Evolutionary conservation across 2,888 invertebrate genomes (phyloP).

Genomic region (Elmis aenea): DNA sequence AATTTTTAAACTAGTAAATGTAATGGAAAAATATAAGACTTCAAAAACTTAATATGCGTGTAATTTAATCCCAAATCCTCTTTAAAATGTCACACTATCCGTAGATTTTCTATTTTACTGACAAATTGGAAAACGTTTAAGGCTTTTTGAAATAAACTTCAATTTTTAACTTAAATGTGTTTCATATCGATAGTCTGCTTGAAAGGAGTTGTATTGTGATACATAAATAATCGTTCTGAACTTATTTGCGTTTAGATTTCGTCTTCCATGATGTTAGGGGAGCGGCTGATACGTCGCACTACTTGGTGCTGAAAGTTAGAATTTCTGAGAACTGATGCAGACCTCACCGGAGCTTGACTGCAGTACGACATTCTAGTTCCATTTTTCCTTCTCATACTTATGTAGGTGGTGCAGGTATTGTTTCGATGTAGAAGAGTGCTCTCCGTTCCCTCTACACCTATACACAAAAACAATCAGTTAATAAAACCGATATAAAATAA

Average conservation of each 20-base stretch:
- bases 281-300: constrained; percentile 10
- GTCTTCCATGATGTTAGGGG: constrained; percentile 18
- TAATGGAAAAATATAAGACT: too few species aligned
- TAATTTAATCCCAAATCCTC: too few species aligned
- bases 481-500: neutral
- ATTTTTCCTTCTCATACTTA: constrained; percentile 52
- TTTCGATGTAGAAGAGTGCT: constrained; percentile 55
- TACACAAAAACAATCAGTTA: constrained; percentile 17
- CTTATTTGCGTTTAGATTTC: constrained; percentile 16
- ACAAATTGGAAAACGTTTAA: too few species aligned
- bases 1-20: too few species aligned
- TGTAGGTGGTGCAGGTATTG: constrained; percentile 60
- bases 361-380: constrained; percentile 31
- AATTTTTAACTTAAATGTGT: too few species aligned
- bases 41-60: too few species aligned
- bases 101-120: too few species aligned
- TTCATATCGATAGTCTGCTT: too few species aligned
- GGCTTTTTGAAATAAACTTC: too few species aligned
- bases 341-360: constrained; percentile 35
- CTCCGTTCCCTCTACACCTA: constrained; percentile 49
- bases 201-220: too few species aligned
- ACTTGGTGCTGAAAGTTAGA: constrained; percentile 21
- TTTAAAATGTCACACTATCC: too few species aligned
- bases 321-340: constrained; percentile 34
- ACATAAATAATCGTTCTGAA: too few species aligned